These are phyloP conservation scores for Lerema accius DNA, from an alignment of 1,140 invertebrate genomes.

Conservation along the genomic window DNA sequence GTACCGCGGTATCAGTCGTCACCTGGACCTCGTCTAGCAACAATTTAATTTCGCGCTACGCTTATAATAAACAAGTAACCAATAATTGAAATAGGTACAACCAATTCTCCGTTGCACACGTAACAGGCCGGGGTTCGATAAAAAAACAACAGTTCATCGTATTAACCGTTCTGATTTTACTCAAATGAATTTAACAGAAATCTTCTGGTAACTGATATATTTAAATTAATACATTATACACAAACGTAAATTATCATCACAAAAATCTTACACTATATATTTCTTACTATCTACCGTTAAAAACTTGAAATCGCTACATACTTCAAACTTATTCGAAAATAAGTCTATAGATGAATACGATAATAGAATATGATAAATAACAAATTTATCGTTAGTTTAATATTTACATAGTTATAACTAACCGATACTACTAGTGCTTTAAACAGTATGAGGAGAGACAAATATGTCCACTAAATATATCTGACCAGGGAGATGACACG, in stretches of 20 bases:
- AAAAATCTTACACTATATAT: constrained; percentile 62
- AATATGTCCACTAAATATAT: constrained; percentile 69
- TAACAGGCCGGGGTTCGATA: constrained; percentile 60
- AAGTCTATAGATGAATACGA: constrained; percentile 72
- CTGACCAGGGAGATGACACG: constrained; percentile 42
- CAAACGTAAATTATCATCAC: constrained; percentile 63
- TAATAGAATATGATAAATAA: constrained; percentile 80
- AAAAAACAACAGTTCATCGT: constrained; percentile 74
- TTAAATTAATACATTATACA: constrained; percentile 75
- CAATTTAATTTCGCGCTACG: constrained; percentile 70
- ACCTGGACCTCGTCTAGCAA: constrained; percentile 48
- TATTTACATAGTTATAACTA: constrained; percentile 75
- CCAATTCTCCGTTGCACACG: constrained; percentile 37
- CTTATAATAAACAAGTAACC: constrained; percentile 66
- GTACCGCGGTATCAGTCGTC: constrained; percentile 26
- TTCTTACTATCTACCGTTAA: constrained; percentile 66
- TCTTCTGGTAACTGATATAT: constrained; percentile 71
- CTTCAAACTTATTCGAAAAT: constrained; percentile 71
- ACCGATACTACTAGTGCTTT: constrained; percentile 68
- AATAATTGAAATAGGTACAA: constrained; percentile 41
- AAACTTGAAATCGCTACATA: constrained; percentile 71
- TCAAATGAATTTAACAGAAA: constrained; percentile 74
- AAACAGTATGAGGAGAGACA: constrained; percentile 71
- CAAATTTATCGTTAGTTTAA: constrained; percentile 71
- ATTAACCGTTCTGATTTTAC: constrained; percentile 73